Conservation (phyloP, 2,113 vertebrate genomes). For the Baryphthengus martii region DNA sequence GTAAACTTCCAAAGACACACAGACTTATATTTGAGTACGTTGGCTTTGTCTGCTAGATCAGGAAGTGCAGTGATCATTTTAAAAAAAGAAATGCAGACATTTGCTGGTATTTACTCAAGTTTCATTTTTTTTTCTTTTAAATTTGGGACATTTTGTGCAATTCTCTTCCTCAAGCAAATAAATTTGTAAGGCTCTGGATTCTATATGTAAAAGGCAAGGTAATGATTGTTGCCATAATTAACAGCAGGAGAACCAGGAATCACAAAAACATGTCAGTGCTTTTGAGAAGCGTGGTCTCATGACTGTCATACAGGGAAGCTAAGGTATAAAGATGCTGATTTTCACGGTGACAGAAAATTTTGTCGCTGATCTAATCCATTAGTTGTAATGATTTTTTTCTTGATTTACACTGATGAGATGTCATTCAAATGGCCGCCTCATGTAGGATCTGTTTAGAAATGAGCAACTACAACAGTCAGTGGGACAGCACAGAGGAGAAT, state of each 20-base stretch:
- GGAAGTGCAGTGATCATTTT: not conserved
- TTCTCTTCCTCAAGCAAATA: not conserved
- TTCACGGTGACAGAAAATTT: not conserved
- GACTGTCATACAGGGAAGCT: not conserved
- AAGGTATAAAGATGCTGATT: not conserved
- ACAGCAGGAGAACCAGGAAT: not conserved
- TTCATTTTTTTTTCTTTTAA: not conserved
- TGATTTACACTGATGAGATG: not conserved
- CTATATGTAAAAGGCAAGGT: not conserved
- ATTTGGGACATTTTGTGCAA: not conserved
- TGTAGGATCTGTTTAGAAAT: not conserved
- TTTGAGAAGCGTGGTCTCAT: not conserved
- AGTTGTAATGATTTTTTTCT: not conserved
- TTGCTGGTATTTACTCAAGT: not conserved
- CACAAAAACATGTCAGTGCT: not conserved
- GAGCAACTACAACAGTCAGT: not conserved
- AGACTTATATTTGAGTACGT: not conserved
- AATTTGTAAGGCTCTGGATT: not conserved
- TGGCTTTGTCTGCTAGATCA: not conserved
- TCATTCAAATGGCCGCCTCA: not conserved
- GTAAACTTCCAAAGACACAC: not conserved
- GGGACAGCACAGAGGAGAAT: not conserved
- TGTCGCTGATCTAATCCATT: not conserved
- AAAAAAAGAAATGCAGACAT: not conserved
- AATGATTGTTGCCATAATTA: not conserved